These are phyloP conservation scores for Stenolophus ochropezus DNA, from an alignment of 2,888 invertebrate genomes.

Conservation along the genomic window DNA sequence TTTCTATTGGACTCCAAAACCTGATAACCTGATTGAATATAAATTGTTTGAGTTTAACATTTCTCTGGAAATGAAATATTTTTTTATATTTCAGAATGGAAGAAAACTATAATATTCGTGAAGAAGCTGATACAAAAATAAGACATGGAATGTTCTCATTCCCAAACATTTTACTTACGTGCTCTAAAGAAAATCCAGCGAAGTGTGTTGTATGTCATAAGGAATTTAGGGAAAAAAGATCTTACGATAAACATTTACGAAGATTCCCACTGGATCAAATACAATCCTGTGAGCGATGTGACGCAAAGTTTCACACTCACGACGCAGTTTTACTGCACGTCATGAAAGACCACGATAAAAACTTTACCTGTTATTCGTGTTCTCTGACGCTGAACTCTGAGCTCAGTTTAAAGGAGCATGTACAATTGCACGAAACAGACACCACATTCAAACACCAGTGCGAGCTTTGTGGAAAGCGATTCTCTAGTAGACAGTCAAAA, in stretches of 20 bases:
- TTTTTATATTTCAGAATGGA: constrained; percentile 7
- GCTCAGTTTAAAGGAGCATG: constrained; percentile 18
- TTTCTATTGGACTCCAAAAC: no score
- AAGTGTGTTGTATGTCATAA: constrained; percentile 76
- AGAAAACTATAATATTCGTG: background rate
- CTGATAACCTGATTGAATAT: no score
- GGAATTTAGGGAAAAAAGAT: constrained; percentile 76
- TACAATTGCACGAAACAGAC: background rate
- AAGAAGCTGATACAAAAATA: constrained; percentile 1
- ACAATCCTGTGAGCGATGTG: constrained; percentile 9
- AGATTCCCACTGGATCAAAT: background rate
- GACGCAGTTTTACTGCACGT: constrained; percentile 71
- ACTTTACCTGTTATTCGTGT: constrained; percentile 29
- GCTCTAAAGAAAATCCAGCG: constrained; percentile 62
- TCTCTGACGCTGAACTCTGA: background rate
- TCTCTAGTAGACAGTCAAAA: background rate
- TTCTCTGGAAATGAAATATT: constrained; percentile 1
- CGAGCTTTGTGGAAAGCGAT: constrained; percentile 58
- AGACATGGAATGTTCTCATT: background rate
- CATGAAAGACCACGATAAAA: constrained; percentile 62
- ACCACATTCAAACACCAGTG: constrained; percentile 5
- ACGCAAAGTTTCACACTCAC: constrained; percentile 22
- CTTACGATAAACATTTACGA: constrained; percentile 68
- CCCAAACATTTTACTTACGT: constrained; percentile 38
- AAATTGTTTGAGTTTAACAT: background rate